Base-by-base conservation (phyloP, 64 coral and sea anemone genomes). In the Montipora foliosa region DNA sequence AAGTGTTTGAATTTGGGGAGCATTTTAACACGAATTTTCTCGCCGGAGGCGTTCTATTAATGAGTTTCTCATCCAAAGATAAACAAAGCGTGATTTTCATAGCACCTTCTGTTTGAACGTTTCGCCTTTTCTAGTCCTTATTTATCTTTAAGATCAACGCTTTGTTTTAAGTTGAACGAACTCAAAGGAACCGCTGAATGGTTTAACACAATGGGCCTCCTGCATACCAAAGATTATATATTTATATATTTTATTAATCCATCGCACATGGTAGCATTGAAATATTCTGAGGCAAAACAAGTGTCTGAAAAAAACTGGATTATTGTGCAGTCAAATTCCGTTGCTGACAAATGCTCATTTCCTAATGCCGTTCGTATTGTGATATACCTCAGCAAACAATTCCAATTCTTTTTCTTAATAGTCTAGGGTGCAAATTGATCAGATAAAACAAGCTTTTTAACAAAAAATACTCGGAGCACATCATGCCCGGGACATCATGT, bases 101-200 rank as follows among this genome's bases (percentile, higher is more conserved):
- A 89, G 67, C 17, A 55, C 76, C 22, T 69, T 79, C 74, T 53
- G 46, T 71, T 15, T 7, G 12, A 79, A 83, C 49, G 25, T 55
- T 84, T 84, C 90, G 85, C 50, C 21, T 52, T 90, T 87, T 95
- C 93, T 16, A 75, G 67, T 52, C 22, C 52, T 69, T 95, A 88
- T 95, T 95, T 95, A 95, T 95, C 80, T 85, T 64, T 90, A 71
- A 66, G 80, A 85, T 44, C 88, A 72, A 79, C 58, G 80, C 77
- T 71, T 62, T 90, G 88, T 95, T 95, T 95, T 45, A 53, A 89
- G 73, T 79, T 86, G 78, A 47, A 8, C 71, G 53, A 50, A 79
- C 47, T 84, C 93, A 95, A 95, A 95, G 93, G 59, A 19, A 72
- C 93, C 93, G 93, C 93, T 95, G 90, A 95, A 90, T 95, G 92